phyloP scores from a whole-genome alignment of 2,113 vertebrate species.

The Erythrocercus mccallii region DNA sequence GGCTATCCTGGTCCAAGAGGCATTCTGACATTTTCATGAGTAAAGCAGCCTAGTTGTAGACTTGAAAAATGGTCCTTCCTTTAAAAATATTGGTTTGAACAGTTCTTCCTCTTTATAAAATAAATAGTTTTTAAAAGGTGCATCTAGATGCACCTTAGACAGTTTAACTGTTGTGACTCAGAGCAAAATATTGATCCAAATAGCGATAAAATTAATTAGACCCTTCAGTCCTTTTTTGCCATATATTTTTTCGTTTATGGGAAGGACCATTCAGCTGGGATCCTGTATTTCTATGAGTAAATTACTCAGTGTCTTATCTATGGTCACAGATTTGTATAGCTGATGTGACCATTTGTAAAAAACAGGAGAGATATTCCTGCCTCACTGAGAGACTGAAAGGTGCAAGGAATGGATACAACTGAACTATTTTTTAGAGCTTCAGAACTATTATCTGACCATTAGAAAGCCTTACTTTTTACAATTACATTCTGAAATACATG shows the following conservation, averaged over 20 bases:
- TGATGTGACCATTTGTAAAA: neutral
- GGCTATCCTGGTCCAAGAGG: neutral
- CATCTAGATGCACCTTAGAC: neutral
- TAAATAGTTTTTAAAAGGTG: neutral
- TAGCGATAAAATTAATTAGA: constrained; percentile 41
- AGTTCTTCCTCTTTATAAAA: neutral
- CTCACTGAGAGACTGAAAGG: neutral
- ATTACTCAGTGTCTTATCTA: neutral
- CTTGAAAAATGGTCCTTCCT: neutral
- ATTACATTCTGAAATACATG: neutral
- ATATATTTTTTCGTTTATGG: neutral
- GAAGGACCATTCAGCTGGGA: neutral
- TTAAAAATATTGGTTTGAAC: neutral
- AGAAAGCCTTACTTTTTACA: neutral
- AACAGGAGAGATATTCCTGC: neutral
- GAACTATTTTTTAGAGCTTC: neutral
- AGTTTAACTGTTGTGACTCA: constrained; percentile 7
- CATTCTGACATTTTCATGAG: neutral
- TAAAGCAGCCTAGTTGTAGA: neutral
- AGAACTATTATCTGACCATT: neutral
- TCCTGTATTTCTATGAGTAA: neutral
- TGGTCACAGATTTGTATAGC: neutral
- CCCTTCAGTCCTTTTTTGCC: neutral
- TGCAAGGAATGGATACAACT: neutral
- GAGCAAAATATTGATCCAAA: constrained; percentile 47